These are phyloP conservation scores for Elachura formosa DNA, from an alignment of 2,113 vertebrate species.

Conservation along the genomic window DNA sequence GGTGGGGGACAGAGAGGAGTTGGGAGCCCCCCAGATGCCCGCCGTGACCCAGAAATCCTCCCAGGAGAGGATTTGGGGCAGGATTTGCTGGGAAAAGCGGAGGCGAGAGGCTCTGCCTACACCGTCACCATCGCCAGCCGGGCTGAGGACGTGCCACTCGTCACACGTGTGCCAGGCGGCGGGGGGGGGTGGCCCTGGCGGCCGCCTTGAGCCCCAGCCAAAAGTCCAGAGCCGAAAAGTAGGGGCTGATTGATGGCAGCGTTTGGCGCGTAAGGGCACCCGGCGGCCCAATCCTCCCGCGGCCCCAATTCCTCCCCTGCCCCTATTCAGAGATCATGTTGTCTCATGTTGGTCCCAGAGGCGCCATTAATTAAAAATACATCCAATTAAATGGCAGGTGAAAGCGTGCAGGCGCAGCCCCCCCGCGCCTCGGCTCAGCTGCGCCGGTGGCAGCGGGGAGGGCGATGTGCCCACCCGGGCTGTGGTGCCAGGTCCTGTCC, in stretches of 20 bases:
- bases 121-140: rapidly evolving
- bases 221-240: slow-evolving; percentile 71
- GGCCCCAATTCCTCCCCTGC: slow-evolving; percentile 80
- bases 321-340: slow-evolving; percentile 79
- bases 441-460: slow-evolving; percentile 6
- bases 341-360: slow-evolving; percentile 78
- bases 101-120: background rate
- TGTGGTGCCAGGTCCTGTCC: background rate
- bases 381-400: slow-evolving; percentile 88
- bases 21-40: background rate
- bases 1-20: too few relatives aligned
- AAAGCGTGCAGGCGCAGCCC: slow-evolving; percentile 71
- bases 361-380: slow-evolving; percentile 86
- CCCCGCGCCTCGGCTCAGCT: slow-evolving; percentile 70
- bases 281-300: slow-evolving; percentile 78
- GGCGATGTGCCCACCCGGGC: background rate
- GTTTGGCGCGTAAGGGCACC: slow-evolving; percentile 75
- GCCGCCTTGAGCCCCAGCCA: slow-evolving; percentile 34
- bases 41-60: rapidly evolving
- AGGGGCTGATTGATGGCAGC: slow-evolving; percentile 80
- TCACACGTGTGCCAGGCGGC: background rate
- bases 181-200: background rate
- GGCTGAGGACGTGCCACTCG: background rate
- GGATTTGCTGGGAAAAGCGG: background rate
- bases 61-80: background rate